These are phyloP conservation scores for Ectropis grisescens DNA, from an alignment of 1,140 invertebrate species.

Conservation along the genomic window DNA sequence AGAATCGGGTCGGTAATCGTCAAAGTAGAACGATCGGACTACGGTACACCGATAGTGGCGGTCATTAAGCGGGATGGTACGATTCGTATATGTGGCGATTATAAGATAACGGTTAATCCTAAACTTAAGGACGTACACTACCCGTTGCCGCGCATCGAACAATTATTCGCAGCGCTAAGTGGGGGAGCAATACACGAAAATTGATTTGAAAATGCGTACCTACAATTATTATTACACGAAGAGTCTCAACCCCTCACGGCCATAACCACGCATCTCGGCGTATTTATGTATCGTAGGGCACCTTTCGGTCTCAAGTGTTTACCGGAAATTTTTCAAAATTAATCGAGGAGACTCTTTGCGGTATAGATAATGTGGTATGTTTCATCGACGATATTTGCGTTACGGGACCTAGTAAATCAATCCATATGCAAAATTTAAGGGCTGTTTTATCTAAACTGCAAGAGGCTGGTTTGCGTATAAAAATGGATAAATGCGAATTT, in stretches of 20 bases:
- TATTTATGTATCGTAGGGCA: conserved; percentile 20
- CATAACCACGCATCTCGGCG: conserved; percentile 29
- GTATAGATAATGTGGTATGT: conserved; percentile 4
- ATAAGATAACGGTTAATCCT: conserved; percentile 18
- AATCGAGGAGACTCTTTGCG: conserved; percentile 18
- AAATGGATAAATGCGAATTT: conserved; percentile 12
- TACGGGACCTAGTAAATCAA: conserved; percentile 9
- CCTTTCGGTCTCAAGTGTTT: conserved; percentile 23
- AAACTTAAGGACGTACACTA: conserved; percentile 16
- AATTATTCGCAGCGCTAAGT: conserved; percentile 17
- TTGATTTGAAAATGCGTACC: conserved; percentile 21
- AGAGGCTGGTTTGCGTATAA: conserved; percentile 12
- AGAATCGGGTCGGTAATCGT: no score
- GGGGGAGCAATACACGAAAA: conserved; percentile 21
- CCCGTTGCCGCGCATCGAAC: conserved; percentile 16
- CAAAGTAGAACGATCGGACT: no score
- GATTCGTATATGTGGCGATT: conserved; percentile 19
- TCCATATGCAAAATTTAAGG: conserved; percentile 12
- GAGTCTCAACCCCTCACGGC: conserved; percentile 19
- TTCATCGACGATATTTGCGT: conserved; percentile 22
- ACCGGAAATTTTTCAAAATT: conserved; percentile 27
- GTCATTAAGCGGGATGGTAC: conserved; percentile 11
- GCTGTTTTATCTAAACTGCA: conserved; percentile 8
- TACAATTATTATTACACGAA: conserved; percentile 15
- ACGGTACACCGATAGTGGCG: conserved; percentile 22